These are phyloP conservation scores for Periparus ater DNA, from an alignment of 2,797 vertebrate genomes.

Conservation along the genomic window DNA sequence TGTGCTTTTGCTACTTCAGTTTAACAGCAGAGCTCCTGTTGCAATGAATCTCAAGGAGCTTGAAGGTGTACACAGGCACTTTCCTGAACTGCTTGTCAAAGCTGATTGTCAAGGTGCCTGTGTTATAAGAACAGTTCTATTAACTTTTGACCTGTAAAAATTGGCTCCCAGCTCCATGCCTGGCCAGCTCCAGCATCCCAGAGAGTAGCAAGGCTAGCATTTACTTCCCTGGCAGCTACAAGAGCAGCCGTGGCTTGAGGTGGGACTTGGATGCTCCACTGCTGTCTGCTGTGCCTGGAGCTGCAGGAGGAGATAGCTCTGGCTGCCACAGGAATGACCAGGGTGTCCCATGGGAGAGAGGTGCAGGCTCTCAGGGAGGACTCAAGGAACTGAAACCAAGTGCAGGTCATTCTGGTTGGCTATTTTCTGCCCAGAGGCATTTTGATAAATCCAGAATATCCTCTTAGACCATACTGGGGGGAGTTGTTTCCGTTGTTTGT, in stretches of 20 bases:
- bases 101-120: neutral
- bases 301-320: neutral
- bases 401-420: accelerated
- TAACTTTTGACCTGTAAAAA: neutral
- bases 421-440: neutral
- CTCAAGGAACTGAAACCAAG: neutral
- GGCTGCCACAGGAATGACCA: neutral
- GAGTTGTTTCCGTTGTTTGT: neutral
- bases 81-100: neutral
- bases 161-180: neutral
- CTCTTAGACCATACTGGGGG: neutral
- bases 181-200: neutral
- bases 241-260: neutral
- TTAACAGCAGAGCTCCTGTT: neutral
- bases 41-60: neutral
- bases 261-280: neutral
- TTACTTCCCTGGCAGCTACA: neutral
- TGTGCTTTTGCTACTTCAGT: neutral
- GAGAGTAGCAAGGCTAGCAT: neutral
- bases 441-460: neutral
- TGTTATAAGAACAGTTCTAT: neutral
- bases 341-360: neutral
- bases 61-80: accelerated
- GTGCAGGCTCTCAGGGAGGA: neutral
- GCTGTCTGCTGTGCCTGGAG: neutral